A percentile compares a stretch with the other conserved stretches of the same genome.
Evolutionary conservation across 2,888 invertebrate species (phyloP).

Genomic region (Aporophyla lueneburgensis): DNA sequence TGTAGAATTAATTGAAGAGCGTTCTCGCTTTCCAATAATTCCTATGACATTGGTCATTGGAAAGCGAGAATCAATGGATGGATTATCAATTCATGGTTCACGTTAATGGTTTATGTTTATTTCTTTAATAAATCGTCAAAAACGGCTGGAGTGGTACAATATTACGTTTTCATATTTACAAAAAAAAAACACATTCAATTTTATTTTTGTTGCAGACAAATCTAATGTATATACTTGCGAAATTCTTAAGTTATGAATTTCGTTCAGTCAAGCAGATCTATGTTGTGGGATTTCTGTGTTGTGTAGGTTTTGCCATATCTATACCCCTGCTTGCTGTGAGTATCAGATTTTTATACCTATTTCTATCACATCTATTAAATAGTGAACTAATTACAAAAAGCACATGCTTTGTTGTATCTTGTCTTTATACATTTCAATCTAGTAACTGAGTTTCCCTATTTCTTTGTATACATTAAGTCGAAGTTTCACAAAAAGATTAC

Average conservation of each 20-base stretch:
- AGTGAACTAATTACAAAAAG: neutral
- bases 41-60: neutral
- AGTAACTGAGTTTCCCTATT: neutral
- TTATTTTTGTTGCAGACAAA: conserved; percentile 75
- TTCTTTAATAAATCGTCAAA: too few species aligned
- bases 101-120: too few species aligned
- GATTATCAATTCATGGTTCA: too few species aligned
- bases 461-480: neutral
- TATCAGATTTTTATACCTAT: conserved; percentile 20
- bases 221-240: conserved; percentile 77
- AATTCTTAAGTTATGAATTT: conserved; percentile 79
- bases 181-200: neutral
- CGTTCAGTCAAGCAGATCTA: conserved; percentile 80
- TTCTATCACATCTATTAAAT: neutral
- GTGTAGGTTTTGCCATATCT: conserved; percentile 76
- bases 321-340: conserved; percentile 75
- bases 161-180: too few species aligned
- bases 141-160: too few species aligned
- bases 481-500: neutral
- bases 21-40: neutral
- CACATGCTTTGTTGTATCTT: neutral
- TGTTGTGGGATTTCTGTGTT: conserved; percentile 80
- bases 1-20: neutral
- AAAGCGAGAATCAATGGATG: too few species aligned
- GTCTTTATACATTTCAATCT: neutral